phyloP scores from a whole-genome alignment of 2,113 vertebrate genomes.

The Epinephelus moara region DNA sequence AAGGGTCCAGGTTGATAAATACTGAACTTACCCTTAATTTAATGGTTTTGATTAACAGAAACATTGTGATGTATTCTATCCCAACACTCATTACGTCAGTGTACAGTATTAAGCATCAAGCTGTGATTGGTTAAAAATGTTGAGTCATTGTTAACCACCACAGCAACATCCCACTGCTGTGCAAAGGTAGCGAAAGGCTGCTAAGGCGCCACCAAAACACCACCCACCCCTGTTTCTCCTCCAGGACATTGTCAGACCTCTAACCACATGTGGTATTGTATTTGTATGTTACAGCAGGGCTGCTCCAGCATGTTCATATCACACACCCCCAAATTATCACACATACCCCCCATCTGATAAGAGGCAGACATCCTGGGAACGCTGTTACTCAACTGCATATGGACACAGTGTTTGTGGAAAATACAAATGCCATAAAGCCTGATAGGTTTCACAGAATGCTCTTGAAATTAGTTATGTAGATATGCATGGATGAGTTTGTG shows the following conservation, averaged over 20 bases:
- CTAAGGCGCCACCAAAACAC: slow-evolving; percentile 56
- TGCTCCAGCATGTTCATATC: slow-evolving; percentile 40
- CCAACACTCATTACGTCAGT: neutral
- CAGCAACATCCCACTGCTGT: slow-evolving; percentile 69
- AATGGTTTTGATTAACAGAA: neutral
- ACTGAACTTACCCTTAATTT: no score
- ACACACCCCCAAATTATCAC: slow-evolving; percentile 51
- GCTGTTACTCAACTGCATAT: slow-evolving; percentile 20
- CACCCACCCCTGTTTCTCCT: slow-evolving; percentile 56
- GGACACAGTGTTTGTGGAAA: slow-evolving; percentile 20
- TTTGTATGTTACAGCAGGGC: slow-evolving; percentile 64
- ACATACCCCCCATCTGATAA: slow-evolving; percentile 47
- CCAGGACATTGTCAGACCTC: slow-evolving; percentile 64
- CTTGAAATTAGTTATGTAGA: neutral
- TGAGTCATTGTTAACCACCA: slow-evolving; percentile 65
- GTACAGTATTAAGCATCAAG: slow-evolving; percentile 23
- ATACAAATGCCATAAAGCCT: neutral
- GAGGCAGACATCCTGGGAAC: slow-evolving; percentile 52
- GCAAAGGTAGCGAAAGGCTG: slow-evolving; percentile 72
- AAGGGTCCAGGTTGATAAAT: no score
- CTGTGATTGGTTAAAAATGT: slow-evolving; percentile 46
- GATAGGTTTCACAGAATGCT: slow-evolving; percentile 8
- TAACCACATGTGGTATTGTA: slow-evolving; percentile 73
- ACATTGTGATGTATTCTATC: neutral
- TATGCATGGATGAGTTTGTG: neutral